Base-by-base conservation (phyloP, 2,113 vertebrate species). In the Anas platyrhynchos region DNA sequence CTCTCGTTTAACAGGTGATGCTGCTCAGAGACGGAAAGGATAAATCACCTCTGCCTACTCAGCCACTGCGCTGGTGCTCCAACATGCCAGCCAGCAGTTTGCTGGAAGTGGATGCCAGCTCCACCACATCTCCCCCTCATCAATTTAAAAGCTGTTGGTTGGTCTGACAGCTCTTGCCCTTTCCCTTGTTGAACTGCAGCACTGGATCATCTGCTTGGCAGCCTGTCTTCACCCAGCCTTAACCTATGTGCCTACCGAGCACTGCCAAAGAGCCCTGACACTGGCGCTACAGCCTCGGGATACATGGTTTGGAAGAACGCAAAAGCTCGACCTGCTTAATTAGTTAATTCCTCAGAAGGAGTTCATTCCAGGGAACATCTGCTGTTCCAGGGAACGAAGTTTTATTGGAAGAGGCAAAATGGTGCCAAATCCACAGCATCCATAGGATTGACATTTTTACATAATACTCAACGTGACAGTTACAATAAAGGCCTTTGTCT, bases 291-390 rank as follows among this genome's bases (percentile, higher is more conserved):
- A 93, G 90, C 86, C 92, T 88, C 15, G 0, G 69, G 89, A 88
- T 48, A 89, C 65, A 46, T 0, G 0, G 54, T 88, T 88, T 82
- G 73, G 80, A 86, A 88, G 73, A 97, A 89, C 0, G 0, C 93
- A 93, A 83, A 76, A 87, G 89, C 83, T 91, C 23, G 1, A 76
- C 91, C 66, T 91, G 67, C 89, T 88, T 93, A 86, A 94, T 95
- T 94, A 96, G 73, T 91, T 95, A 92, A 94, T 88, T 91, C 79
- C 85, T 90, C 94, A 89, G 81, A 55, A 94, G 72, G 65, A 83
- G 50, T 88, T 95, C 83, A 84, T 82, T 90, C 83, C 77, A 82
- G 0, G 48, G 0, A 94, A 91, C 92, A 93, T 86, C 77, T 91
- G 77, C n/a, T 91, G 66, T 95, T 81, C 34, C 38, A 68, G 68